Base-by-base conservation (phyloP, 2,113 vertebrate species). In the Motacilla alba region DNA sequence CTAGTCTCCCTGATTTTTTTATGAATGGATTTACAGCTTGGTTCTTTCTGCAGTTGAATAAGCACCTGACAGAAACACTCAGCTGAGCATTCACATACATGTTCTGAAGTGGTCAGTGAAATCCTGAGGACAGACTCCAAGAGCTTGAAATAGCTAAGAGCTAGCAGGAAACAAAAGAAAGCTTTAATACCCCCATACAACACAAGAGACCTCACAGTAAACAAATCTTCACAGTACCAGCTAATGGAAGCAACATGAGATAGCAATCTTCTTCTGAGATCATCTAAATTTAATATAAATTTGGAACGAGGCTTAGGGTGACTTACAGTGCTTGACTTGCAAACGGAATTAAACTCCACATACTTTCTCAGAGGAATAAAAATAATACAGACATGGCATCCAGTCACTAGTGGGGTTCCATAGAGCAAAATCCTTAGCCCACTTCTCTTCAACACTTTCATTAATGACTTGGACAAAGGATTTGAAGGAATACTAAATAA, bases 311-410 rank as follows among this genome's bases (percentile, higher is more conserved):
- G 22, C 8, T 70, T 52, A 87, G 16, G 4, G 49, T 80, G 39
- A 84, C 26, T 72, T 78, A 55, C 2, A 82, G 76, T 27, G 17
- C 13, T 83, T 63, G 11, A 83, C 39, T 74, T 22, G 10, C 41
- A 74, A 87, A 63, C 5, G 27, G 27, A 94, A 84, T 56, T 78
- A 55, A 89, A 79, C 60, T 75, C 33, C 41, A 47, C 56, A 13
- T 43, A 83, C 5, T 30, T 90, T 89, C 95, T 88, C 17, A 37
- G 41, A 94, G 28, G 31, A 80, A 50, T 41, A 59, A 93, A 83
- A 85, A 69, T 23, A 46, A 59, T 33, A 13, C 13, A 39, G 39
- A 27, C 26, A n/a, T 4, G 30, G n/a, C 26, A 53, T 53, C n/a
- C 2, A 4, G 21, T 35, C 47, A 31, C 39, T 35, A 47, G 24